Evolutionary conservation across 2,888 invertebrate species (phyloP).

Genomic region (Julus scandinavius): DNA sequence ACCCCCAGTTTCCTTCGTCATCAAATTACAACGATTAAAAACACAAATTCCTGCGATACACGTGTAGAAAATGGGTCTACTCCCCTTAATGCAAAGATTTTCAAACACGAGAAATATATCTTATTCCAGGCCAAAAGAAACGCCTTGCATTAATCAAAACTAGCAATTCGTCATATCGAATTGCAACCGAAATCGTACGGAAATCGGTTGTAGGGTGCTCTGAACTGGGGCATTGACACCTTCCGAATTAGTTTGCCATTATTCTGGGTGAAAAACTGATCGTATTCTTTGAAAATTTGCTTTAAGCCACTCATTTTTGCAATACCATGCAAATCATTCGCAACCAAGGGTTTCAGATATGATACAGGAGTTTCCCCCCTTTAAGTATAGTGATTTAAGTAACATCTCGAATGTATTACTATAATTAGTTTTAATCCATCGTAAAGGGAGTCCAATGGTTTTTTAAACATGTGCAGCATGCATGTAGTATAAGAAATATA

Average conservation of each 20-base stretch:
- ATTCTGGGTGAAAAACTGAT: too few relatives aligned
- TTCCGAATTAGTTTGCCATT: background rate
- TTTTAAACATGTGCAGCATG: too few relatives aligned
- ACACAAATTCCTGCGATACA: background rate
- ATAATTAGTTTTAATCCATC: too few relatives aligned
- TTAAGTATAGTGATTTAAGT: too few relatives aligned
- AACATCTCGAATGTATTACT: too few relatives aligned
- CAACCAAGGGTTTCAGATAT: too few relatives aligned
- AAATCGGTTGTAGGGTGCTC: background rate
- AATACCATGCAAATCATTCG: too few relatives aligned
- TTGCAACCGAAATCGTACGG: background rate
- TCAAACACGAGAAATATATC: background rate
- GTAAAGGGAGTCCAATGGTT: too few relatives aligned
- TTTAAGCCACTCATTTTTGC: too few relatives aligned
- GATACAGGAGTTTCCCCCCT: too few relatives aligned
- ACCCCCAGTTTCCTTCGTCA: background rate
- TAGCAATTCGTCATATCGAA: background rate
- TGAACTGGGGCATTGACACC: background rate
- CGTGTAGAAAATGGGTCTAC: background rate
- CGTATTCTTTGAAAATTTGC: background rate
- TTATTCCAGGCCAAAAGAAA: background rate
- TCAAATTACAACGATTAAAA: conserved; percentile 11
- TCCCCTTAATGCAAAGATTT: background rate
- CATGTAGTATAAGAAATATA: too few relatives aligned
- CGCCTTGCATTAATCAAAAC: conserved; percentile 2